Conservation (phyloP, 2,113 vertebrate species). For the Neomonachus schauinslandi region DNA sequence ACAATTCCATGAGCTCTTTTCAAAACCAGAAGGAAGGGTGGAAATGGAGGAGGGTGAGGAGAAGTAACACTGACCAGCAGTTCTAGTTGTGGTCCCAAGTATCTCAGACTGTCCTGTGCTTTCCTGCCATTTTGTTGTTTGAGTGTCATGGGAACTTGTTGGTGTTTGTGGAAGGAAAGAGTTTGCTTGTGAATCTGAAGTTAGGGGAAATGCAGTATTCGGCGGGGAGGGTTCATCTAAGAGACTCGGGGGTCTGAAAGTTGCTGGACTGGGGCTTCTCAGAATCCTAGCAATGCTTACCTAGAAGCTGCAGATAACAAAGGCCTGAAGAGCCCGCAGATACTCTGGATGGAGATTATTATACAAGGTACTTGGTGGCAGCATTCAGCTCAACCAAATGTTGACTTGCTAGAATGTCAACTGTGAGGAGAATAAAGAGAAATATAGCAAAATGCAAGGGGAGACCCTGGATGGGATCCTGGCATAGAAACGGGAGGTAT, state of each 20-base stretch:
- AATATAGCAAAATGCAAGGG: background rate
- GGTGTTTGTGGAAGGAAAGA: background rate
- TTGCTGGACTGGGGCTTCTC: background rate
- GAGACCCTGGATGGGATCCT: background rate
- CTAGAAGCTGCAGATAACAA: background rate
- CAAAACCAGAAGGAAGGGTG: background rate
- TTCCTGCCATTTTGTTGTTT: background rate
- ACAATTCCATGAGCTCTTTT: constrained; percentile 43
- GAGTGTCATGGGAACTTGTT: background rate
- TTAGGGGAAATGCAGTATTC: background rate
- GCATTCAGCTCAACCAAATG: background rate
- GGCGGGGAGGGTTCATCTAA: background rate
- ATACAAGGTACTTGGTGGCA: too few species aligned
- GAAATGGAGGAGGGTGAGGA: accelerated
- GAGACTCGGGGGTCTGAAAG: background rate
- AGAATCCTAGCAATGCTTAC: background rate
- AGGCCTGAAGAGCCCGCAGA: background rate
- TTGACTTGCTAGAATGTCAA: background rate
- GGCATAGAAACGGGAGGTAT: background rate
- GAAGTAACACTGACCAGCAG: background rate
- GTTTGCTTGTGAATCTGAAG: background rate
- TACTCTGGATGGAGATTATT: accelerated
- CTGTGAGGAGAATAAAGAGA: background rate
- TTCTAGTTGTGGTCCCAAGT: background rate
- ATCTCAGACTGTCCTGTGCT: background rate